Evolutionary conservation across 1,140 invertebrate genomes (phyloP).

Genomic region (Aphelenchoides fujianensis): DNA sequence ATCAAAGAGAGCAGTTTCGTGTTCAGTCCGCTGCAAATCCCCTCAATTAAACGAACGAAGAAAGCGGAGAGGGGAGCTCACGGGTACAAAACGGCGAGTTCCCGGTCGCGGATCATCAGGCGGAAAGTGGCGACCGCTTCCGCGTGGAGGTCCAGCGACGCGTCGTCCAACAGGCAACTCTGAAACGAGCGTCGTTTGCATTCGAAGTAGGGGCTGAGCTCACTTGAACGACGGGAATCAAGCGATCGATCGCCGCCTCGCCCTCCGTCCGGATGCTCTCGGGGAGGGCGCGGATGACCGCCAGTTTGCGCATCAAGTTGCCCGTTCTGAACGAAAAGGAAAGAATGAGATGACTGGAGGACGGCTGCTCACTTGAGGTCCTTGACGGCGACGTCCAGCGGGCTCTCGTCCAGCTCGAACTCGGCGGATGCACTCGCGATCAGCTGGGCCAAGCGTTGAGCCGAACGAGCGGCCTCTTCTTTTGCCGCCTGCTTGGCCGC

Average conservation of each 20-base stretch:
- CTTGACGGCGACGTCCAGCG: conserved; percentile 17
- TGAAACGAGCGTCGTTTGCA: conserved; percentile 21
- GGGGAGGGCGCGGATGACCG: conserved; percentile 41
- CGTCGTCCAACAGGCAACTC: conserved; percentile 35
- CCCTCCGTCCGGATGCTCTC: conserved; percentile 34
- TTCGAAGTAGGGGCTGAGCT: neutral
- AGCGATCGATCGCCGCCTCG: conserved; percentile 31
- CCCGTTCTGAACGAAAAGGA: conserved; percentile 46
- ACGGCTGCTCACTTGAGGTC: conserved; percentile 12
- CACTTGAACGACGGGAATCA: conserved; percentile 45
- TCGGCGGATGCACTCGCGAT: conserved; percentile 17
- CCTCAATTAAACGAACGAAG: conserved; percentile 30
- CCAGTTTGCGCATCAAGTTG: conserved; percentile 41
- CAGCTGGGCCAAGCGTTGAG: neutral
- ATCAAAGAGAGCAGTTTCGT: conserved; percentile 10
- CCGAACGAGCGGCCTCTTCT: conserved; percentile 7
- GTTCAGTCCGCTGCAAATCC: conserved; percentile 33
- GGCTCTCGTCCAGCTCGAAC: conserved; percentile 20
- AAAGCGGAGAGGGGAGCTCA: conserved; percentile 25
- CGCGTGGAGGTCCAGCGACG: conserved; percentile 48
- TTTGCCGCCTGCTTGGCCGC: neutral
- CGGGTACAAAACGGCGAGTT: conserved; percentile 33
- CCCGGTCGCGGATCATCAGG: conserved; percentile 36
- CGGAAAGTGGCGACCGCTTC: conserved; percentile 40
- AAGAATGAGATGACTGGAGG: neutral